Base-by-base conservation (phyloP, 2,888 invertebrate genomes). In the Choristoneura rosaceana region DNA sequence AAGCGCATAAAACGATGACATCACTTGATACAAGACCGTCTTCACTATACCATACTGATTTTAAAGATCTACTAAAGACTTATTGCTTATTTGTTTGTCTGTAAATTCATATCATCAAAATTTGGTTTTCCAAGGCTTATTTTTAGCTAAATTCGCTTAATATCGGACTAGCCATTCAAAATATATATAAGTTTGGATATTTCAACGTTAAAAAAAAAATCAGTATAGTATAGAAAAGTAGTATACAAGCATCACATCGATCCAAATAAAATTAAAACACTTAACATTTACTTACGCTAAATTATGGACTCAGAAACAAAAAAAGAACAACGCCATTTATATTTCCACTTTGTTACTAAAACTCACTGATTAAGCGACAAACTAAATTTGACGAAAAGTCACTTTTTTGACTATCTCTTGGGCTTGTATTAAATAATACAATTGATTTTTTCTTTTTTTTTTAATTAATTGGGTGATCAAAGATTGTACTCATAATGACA, bases 1-100 rank as follows among this genome's bases (percentile, higher is more conserved):
- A 92, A 92, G 92, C 92, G 90, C 88, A 87, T 86, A 87, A 88
- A 78, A 81, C 76, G 79, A 81, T 84, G 80, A 79, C n/a, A 76
- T 75, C 71, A 75, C 74, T 71, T 69, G 71, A 71, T 75, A 79
- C 78, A 84, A 84, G 88, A 89, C 82, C 87, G 82, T 85, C 84
- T 85, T 84, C 81, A 76, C 82, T 81, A 81, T 75, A 75, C 58
- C 63, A 60, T 59, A 43, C n/a, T 69, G 47, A 62, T 55, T 61
- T 43, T 10, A n/a, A 25, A 33, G 4, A 33, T 52, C 10, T 41
- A 41, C 0, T 12, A 43, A 41, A 41, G 8, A 41, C 8, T 17
- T 38, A 9, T 15, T 45, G 0, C n/a, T 1, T 14, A 15, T 8
- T 3, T 2, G n/a, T 9, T 9, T 58, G 33, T 12, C 2, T 58